Percentiles rank a stretch among this genome's conserved stretches.
Evolutionary conservation across 2,888 invertebrate genomes (phyloP).

Genomic region (Melangyna quadrimaculata): DNA sequence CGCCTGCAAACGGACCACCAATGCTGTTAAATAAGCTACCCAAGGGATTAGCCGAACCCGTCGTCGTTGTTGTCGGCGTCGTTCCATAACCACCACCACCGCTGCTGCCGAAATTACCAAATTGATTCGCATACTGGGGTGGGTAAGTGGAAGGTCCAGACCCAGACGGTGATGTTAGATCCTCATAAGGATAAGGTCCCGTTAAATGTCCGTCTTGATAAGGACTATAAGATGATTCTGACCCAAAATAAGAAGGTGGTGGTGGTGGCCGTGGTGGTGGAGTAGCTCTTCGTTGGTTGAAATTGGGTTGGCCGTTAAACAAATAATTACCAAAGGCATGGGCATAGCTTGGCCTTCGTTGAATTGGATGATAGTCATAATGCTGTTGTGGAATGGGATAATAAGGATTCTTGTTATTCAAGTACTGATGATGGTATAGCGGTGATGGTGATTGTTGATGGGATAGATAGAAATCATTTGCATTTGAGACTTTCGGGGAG

Average conservation of each 20-base stretch:
- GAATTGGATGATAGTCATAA: slow-evolving; percentile 14
- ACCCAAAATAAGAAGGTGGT: slow-evolving; percentile 35
- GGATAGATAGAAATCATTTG: slow-evolving; percentile 72
- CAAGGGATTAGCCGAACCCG: slow-evolving; percentile 74
- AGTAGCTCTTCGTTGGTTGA: slow-evolving; percentile 66
- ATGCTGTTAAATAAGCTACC: slow-evolving; percentile 78
- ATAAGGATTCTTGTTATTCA: slow-evolving; percentile 58
- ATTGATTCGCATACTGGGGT: slow-evolving; percentile 78
- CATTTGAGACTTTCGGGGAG: slow-evolving; percentile 66
- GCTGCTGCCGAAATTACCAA: slow-evolving; percentile 77
- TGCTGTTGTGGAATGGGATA: slow-evolving; percentile 68
- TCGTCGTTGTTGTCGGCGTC: neutral
- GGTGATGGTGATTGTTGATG: slow-evolving; percentile 50
- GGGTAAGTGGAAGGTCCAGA: slow-evolving; percentile 45
- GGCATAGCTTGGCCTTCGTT: slow-evolving; percentile 59
- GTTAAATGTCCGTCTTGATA: slow-evolving; percentile 68
- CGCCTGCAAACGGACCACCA: slow-evolving; percentile 72
- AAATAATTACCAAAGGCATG: slow-evolving; percentile 71
- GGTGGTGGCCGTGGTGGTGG: slow-evolving; percentile 59
- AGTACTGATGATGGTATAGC: slow-evolving; percentile 40
- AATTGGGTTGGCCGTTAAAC: slow-evolving; percentile 79
- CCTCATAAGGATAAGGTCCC: slow-evolving; percentile 57
- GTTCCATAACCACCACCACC: slow-evolving; percentile 54
- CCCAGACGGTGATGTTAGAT: slow-evolving; percentile 56
- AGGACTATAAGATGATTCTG: slow-evolving; percentile 50